A percentile compares a stretch with the other conserved stretches of the same genome.
These are phyloP conservation scores for Platanista minor DNA, from an alignment of 2,113 vertebrate species.

Conservation along the genomic window DNA sequence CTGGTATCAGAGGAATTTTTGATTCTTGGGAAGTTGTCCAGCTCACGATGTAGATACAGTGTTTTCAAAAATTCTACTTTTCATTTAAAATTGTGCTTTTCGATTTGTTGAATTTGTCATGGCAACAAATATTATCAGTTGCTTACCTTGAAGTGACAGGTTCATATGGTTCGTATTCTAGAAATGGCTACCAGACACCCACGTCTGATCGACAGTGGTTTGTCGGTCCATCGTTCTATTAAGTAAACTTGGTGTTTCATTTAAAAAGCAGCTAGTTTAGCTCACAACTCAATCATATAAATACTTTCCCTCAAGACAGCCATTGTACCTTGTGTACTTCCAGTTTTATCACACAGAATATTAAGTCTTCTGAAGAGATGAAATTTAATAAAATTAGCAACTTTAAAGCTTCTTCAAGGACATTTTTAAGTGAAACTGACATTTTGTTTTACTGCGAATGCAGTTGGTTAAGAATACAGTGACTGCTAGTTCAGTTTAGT, in stretches of 20 bases:
- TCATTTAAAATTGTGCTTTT: not conserved
- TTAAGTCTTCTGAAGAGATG: not conserved
- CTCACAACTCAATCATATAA: not conserved
- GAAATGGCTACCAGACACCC: not conserved
- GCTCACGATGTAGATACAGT: not conserved
- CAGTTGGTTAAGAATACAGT: not conserved
- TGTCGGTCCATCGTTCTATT: not conserved
- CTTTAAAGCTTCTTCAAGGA: not conserved
- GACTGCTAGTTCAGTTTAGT: not conserved
- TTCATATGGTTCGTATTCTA: not conserved
- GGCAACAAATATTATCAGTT: not conserved
- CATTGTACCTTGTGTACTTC: not conserved
- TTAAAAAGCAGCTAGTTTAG: not conserved
- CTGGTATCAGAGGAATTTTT: not conserved
- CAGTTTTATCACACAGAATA: not conserved
- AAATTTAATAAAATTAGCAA: not conserved
- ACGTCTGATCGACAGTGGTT: not conserved
- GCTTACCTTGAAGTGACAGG: not conserved
- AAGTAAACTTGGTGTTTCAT: not conserved
- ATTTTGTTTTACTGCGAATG: not conserved
- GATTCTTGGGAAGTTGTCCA: not conserved
- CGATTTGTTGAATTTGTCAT: not conserved
- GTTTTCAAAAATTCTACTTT: slow-evolving; percentile 19
- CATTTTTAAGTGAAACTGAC: not conserved
- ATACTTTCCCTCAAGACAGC: not conserved